These are phyloP conservation scores for Tholera decimalis DNA, from an alignment of 2,888 invertebrate species.

Conservation along the genomic window DNA sequence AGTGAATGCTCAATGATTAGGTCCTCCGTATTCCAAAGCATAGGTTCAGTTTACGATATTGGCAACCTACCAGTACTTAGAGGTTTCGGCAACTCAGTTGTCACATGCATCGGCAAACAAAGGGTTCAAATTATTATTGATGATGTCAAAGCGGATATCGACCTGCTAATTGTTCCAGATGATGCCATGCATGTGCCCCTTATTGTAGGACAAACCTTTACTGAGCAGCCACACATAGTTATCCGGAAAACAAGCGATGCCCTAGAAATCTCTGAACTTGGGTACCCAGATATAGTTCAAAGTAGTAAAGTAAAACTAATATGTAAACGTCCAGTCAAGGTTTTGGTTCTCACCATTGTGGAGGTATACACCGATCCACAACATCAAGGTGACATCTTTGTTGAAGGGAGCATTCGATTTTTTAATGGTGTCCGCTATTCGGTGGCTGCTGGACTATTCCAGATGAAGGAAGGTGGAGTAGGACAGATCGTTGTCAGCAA, in stretches of 20 bases:
- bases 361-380: not conserved
- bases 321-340: not conserved
- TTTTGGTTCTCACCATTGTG: not conserved
- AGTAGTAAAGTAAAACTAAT: not conserved
- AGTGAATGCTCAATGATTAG: constrained; percentile 13
- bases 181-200: constrained; percentile 10
- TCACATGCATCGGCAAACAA: constrained; percentile 6
- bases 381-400: constrained; percentile 8
- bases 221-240: not conserved
- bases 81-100: constrained; percentile 2
- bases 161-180: not conserved
- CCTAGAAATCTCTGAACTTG: constrained; percentile 6
- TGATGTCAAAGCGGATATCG: not conserved
- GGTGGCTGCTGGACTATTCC: constrained; percentile 2
- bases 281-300: not conserved
- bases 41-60: not conserved
- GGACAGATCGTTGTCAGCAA: constrained; percentile 14
- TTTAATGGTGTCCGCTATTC: not conserved
- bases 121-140: constrained; percentile 3
- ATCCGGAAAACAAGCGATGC: not conserved
- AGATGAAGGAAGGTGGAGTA: not conserved
- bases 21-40: not conserved
- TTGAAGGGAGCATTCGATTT: not conserved
- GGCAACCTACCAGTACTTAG: not conserved
- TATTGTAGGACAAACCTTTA: not conserved